These are phyloP conservation scores for Acrobasis consociella DNA, from an alignment of 2,888 invertebrate genomes.

Conservation along the genomic window DNA sequence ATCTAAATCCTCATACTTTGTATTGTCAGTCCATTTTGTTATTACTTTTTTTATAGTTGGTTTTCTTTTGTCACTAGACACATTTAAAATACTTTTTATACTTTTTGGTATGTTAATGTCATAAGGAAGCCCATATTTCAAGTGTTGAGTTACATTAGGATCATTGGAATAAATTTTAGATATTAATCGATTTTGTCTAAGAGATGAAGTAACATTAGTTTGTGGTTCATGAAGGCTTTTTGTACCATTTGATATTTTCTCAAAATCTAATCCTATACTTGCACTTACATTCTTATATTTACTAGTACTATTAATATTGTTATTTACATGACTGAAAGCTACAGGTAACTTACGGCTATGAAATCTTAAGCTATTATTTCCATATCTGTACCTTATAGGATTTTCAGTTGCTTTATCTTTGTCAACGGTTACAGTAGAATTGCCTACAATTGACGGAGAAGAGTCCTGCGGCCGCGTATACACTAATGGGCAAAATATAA, in stretches of 20 bases:
- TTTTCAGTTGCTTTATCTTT: constrained; percentile 55
- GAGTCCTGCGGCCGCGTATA: constrained; percentile 66
- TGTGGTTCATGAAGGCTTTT: neutral
- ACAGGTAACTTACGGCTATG: constrained; percentile 44
- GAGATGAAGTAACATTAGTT: neutral
- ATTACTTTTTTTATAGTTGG: constrained; percentile 71
- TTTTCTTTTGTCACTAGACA: constrained; percentile 43
- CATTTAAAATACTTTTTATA: constrained; percentile 12
- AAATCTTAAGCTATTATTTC: constrained; percentile 40
- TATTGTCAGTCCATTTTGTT: constrained; percentile 80
- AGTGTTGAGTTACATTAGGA: constrained; percentile 6
- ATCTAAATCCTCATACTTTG: constrained; percentile 70
- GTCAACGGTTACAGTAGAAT: constrained; percentile 42
- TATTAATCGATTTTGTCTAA: constrained; percentile 16
- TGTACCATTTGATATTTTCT: neutral
- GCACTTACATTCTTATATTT: neutral
- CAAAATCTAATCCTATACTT: neutral
- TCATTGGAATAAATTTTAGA: constrained; percentile 22
- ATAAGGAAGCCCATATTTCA: constrained; percentile 1
- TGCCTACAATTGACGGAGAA: constrained; percentile 35
- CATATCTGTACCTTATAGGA: constrained; percentile 71
- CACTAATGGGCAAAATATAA: constrained; percentile 61
- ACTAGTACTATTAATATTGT: constrained; percentile 26
- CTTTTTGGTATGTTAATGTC: constrained; percentile 23
- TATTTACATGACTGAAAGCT: constrained; percentile 45